Conservation (phyloP, 2,113 vertebrate genomes). For the Leucoraja erinaceus region DNA sequence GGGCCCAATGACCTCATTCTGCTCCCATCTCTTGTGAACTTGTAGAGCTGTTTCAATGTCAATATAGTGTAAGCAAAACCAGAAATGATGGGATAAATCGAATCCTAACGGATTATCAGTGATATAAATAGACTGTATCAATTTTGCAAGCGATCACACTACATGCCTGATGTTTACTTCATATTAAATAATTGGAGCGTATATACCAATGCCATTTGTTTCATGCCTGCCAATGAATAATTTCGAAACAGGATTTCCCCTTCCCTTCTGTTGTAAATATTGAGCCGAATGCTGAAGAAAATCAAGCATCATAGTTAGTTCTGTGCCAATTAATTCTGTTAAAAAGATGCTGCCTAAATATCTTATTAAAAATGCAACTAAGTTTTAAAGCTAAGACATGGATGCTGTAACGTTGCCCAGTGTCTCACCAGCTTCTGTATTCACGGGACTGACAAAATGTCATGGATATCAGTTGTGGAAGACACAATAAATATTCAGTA, state of each 20-base stretch:
- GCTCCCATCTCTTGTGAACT: too few species aligned
- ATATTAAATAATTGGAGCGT: neutral
- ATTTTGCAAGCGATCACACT: neutral
- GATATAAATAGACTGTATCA: neutral
- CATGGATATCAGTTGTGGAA: slow-evolving; percentile 1
- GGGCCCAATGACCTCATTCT: too few species aligned
- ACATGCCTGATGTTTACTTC: neutral
- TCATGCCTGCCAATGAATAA: neutral
- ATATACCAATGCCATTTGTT: neutral
- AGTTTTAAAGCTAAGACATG: neutral
- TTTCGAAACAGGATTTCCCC: neutral
- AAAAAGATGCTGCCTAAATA: neutral
- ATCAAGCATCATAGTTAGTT: neutral
- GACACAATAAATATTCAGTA: neutral
- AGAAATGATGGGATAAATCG: too few species aligned
- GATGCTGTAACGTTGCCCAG: neutral
- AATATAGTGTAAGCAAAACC: neutral
- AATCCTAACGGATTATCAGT: too few species aligned
- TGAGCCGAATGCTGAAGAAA: neutral
- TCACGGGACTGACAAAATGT: neutral
- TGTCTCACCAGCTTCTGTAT: neutral
- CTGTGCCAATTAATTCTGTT: neutral
- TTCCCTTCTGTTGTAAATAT: neutral
- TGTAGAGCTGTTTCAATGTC: neutral
- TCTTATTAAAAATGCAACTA: neutral